Base-by-base conservation (phyloP, 1,140 invertebrate species). In the Papilio helenus region DNA sequence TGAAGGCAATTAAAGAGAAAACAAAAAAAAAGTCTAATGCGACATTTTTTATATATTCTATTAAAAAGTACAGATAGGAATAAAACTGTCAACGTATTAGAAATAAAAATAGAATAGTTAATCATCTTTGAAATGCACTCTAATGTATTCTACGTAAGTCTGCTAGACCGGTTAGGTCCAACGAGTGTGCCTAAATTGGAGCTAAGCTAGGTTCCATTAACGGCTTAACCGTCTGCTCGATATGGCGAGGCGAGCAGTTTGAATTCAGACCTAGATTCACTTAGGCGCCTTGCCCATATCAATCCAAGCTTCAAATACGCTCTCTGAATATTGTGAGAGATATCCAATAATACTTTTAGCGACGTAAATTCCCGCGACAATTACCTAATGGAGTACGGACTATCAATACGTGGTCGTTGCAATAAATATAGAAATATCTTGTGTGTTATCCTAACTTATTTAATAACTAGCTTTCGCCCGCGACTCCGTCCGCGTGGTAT, bases 181-280 rank as follows among this genome's bases (percentile, higher is more conserved):
- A 49, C 72, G 44, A 49, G 39, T 74, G 71, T 14, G 23, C 72
- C 42, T 26, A 49, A 74, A 74, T 74, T 74, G 72, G 39, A 49
- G 39, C 72, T 74, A 74, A 74, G 42, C 72, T 74, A 44, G 72
- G 44, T 23, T 74, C 72, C 72, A 74, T 74, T 74, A 74, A 74
- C 72, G 72, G 72, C 72, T 74, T 74, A 74, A 46, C 18, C 42
- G 72, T 74, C 72, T 49, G 42, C 71, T 72, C 34, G 39, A 74
- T 74, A 74, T 74, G 72, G 72, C 42, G 7, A 26, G 44, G 39
- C 72, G 42, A 42, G 39, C 42, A 49, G 44, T 74, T 74, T 74
- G 20, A 72, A 74, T 74, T 74, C 72, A 74, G 23, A 46, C 72
- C 72, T 74, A 74, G 72, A 74, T 74, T 74, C 72, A 74, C 39